phyloP scores from a whole-genome alignment of 2,888 invertebrate species.

The Xiphydria camelus region DNA sequence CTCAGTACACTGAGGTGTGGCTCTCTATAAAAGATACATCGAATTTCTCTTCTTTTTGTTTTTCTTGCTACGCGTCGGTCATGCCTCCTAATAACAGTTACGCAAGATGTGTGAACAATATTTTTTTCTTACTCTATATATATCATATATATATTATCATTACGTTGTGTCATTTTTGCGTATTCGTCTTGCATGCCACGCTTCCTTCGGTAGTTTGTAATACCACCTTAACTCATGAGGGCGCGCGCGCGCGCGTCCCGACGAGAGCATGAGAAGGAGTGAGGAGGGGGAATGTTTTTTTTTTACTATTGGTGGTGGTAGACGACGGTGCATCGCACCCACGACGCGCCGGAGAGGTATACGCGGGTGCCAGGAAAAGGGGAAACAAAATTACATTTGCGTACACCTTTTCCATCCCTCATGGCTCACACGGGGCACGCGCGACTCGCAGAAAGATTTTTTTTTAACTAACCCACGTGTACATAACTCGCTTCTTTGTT shows the following conservation, averaged over 20 bases:
- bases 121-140: constrained; percentile 17
- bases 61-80: no score
- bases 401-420: background rate
- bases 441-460: constrained; percentile 10
- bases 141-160: constrained; percentile 38
- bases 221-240: constrained; percentile 7
- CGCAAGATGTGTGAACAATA: constrained; percentile 13
- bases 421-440: background rate
- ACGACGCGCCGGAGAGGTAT: background rate
- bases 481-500: constrained; percentile 58
- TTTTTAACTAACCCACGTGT: constrained; percentile 56
- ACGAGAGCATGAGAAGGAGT: background rate
- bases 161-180: constrained; percentile 51
- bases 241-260: background rate
- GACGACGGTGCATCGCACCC: no score
- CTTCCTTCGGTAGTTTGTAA: constrained; percentile 56
- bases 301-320: no score
- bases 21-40: constrained; percentile 12
- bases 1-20: constrained; percentile 16
- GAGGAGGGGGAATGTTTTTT: background rate
- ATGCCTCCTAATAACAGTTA: no score
- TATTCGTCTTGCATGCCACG: constrained; percentile 57
- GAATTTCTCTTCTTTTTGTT: no score
- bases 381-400: background rate
- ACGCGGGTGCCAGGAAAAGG: background rate